Percentiles rank a stretch among this genome's conserved stretches.
Evolutionary conservation across 2,888 invertebrate genomes (phyloP).

Genomic region (Campoletis raptor): DNA sequence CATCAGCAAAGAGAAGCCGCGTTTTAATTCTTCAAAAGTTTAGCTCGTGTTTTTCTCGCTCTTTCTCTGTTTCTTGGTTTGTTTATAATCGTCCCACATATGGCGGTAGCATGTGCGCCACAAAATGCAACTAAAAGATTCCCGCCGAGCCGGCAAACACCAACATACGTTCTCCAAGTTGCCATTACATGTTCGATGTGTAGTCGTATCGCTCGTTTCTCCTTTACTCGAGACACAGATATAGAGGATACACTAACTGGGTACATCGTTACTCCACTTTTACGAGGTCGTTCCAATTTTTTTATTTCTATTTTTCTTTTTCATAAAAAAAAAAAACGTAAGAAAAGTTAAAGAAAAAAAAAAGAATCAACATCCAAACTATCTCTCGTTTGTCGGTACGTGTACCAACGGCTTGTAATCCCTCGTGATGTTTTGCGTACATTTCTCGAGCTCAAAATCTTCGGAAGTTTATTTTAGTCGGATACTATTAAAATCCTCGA

Average conservation of each 20-base stretch:
- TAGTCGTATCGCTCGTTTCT: conserved; percentile 69
- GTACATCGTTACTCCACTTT: conserved; percentile 65
- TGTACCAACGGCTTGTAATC: conserved; percentile 30
- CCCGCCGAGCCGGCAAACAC: conserved; percentile 48
- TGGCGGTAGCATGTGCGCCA: conserved; percentile 83
- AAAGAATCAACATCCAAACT: conserved; percentile 23
- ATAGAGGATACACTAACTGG: conserved; percentile 37
- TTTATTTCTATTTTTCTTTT: conserved; percentile 27
- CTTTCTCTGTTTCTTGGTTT: conserved; percentile 71
- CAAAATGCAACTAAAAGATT: conserved; percentile 71
- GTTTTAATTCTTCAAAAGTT: conserved; percentile 58
- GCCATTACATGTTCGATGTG: conserved; percentile 36
- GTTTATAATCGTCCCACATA: conserved; percentile 83
- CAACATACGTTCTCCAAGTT: conserved; percentile 59
- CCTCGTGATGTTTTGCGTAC: conserved; percentile 41
- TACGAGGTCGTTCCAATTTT: conserved; percentile 61
- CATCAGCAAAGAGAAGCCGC: conserved; percentile 79
- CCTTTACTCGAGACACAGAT: conserved; percentile 47
- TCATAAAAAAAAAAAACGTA: conserved; percentile 8
- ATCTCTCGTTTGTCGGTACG: conserved; percentile 61
- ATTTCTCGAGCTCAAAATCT: conserved; percentile 1
- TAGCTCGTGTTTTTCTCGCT: conserved; percentile 49
- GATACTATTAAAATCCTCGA: conserved; percentile 33
- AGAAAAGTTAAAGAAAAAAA: conserved; percentile 3
- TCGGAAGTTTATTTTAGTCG: conserved; percentile 59